These are phyloP conservation scores for Hycleus phaleratus DNA, from an alignment of 1,140 invertebrate species.

Conservation along the genomic window DNA sequence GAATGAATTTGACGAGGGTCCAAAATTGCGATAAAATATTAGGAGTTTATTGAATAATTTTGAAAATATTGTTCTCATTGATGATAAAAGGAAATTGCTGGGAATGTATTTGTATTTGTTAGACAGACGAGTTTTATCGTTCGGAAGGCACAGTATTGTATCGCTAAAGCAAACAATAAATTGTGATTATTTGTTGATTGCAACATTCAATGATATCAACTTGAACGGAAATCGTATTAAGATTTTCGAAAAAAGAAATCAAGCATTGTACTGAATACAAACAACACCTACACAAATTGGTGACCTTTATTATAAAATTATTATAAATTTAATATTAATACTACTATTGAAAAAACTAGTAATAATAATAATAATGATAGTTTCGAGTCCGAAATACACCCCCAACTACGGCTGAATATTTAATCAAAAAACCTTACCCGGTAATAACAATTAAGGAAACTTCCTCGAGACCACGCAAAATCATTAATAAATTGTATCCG, in stretches of 20 bases:
- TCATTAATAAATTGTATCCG: constrained; percentile 16
- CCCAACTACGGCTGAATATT: constrained; percentile 10
- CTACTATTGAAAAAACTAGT: neutral
- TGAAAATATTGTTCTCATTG: neutral
- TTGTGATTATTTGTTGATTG: constrained; percentile 15
- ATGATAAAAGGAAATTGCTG: too few relatives aligned
- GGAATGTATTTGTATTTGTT: too few relatives aligned
- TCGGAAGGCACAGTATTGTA: neutral
- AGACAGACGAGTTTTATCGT: too few relatives aligned
- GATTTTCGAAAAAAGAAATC: neutral
- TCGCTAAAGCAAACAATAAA: constrained; percentile 8
- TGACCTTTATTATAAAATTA: too few relatives aligned
- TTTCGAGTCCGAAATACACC: constrained; percentile 1
- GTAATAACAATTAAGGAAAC: constrained; percentile 15
- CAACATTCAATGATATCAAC: constrained; percentile 5
- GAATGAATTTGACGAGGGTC: too few relatives aligned
- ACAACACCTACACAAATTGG: too few relatives aligned
- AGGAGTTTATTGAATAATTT: neutral
- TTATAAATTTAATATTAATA: too few relatives aligned
- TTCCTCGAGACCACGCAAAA: constrained; percentile 13
- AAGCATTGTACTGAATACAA: neutral
- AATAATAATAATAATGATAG: neutral
- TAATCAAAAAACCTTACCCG: constrained; percentile 8
- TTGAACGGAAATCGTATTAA: constrained; percentile 5
- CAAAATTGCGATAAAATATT: too few relatives aligned